Conservation (phyloP, 2,888 invertebrate species). For the Torymus texanus region DNA sequence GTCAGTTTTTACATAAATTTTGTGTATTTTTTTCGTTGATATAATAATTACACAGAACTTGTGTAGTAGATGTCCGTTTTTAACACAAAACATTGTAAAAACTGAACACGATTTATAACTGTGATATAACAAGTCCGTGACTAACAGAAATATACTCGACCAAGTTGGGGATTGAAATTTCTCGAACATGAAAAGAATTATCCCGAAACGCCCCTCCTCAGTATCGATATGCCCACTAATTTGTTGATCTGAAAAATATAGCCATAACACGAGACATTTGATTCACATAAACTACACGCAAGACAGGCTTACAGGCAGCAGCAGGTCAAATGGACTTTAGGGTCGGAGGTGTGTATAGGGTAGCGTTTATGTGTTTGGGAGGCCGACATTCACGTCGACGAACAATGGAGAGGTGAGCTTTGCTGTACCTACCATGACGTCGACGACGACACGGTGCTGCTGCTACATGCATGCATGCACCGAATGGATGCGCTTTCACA, state of each 20-base stretch:
- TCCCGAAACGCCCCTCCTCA: no score
- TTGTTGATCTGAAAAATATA: no score
- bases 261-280: neutral
- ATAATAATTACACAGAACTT: no score
- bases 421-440: neutral
- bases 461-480: neutral
- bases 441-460: conserved; percentile 7
- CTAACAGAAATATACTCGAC: no score
- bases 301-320: neutral
- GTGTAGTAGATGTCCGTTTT: no score
- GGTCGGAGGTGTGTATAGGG: neutral
- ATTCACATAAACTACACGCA: conserved; percentile 22
- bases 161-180: no score
- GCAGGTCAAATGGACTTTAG: neutral
- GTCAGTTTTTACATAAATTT: no score
- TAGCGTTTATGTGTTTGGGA: neutral
- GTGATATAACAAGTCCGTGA: no score
- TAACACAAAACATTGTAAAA: no score
- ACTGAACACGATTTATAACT: no score
- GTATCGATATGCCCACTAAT: neutral
- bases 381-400: conserved; percentile 22
- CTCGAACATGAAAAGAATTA: no score
- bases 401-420: conserved; percentile 36
- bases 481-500: neutral
- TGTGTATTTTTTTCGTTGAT: no score